Base-by-base conservation (phyloP, 1,140 invertebrate genomes). In the Temnothorax nylanderi region DNA sequence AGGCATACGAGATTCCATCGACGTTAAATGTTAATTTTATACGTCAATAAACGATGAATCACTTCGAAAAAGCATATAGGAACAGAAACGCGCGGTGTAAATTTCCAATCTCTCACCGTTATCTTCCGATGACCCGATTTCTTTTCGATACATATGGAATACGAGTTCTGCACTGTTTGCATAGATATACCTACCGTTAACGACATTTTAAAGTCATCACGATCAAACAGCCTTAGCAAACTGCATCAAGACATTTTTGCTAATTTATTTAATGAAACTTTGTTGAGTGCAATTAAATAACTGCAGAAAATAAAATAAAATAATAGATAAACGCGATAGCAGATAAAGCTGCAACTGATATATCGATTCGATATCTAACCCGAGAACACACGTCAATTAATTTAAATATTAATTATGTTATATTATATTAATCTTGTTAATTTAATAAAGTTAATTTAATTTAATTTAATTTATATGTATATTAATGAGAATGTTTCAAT, bases 351-450 rank as follows among this genome's bases (percentile, higher is more conserved):
- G 37, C 10, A 21, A n/a, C 1, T 21, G 64, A 67, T 67, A 34
- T 8, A 16, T 4, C 5, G 1, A 62, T 32, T 18, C 16, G 11
- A 44, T 21, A 21, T 11, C 10, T 8, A 56, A 21, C n/a, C n/a
- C 7, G 21, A 11, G 13, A 67, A 8, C 3, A 6, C 65, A 13
- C 1, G 6, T 37, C 4, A 16, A 47, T 47, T 69, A 69, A 32
- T 69, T 69, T 69, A 49, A 67, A 69, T 69, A 69, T 47, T 67
- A 67, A 67, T 67, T 67, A 65, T n/a, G 13, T 37, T n/a, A 67
- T 21, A 32, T 60, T 32, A 60, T 13, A 21, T 41, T 47, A 44
- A 44, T 44, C 1, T 21, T 44, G 3, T 21, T 44, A 41, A 34
- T 21, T 67, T 21, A 44, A 44, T 67, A 13, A 11, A 44, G 8